Percentiles rank a stretch among this genome's conserved stretches.
These are phyloP conservation scores for Capra hircus DNA, from an alignment of 2,113 vertebrate genomes.

Conservation along the genomic window DNA sequence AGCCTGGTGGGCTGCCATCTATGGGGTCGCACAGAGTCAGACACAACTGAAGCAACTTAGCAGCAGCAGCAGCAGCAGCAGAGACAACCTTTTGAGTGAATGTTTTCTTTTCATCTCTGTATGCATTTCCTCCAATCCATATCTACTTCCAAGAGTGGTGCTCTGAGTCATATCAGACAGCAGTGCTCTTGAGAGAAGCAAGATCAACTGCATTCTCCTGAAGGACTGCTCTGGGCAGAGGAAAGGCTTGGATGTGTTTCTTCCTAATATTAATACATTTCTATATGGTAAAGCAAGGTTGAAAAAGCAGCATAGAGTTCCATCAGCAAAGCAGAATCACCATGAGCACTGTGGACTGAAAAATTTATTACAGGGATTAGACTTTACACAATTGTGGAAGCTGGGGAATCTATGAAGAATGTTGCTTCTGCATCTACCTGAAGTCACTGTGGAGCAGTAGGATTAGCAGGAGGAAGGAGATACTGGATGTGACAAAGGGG, in stretches of 20 bases:
- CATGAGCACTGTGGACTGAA: not conserved
- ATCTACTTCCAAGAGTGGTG: not conserved
- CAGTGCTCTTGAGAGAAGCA: not conserved
- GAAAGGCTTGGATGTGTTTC: not conserved
- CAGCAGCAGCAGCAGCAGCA: too few species aligned
- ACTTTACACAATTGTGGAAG: not conserved
- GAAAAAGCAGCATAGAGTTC: not conserved
- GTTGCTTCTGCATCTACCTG: not conserved
- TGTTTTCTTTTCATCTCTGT: slow-evolving; percentile 10
- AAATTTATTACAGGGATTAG: not conserved
- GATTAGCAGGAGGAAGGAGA: not conserved
- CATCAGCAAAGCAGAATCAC: not conserved
- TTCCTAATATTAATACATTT: not conserved
- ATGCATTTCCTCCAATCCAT: not conserved
- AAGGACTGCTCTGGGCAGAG: not conserved
- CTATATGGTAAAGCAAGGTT: not conserved
- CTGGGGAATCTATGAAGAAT: not conserved
- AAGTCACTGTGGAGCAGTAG: not conserved
- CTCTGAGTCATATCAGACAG: not conserved
- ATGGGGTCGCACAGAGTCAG: not conserved
- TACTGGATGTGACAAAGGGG: not conserved
- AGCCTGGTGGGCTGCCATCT: not conserved
- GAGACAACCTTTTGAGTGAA: not conserved
- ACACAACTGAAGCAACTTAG: not conserved
- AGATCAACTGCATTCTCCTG: not conserved